Base-by-base conservation (phyloP, 2,888 invertebrate species). In the Troilus luridus region DNA sequence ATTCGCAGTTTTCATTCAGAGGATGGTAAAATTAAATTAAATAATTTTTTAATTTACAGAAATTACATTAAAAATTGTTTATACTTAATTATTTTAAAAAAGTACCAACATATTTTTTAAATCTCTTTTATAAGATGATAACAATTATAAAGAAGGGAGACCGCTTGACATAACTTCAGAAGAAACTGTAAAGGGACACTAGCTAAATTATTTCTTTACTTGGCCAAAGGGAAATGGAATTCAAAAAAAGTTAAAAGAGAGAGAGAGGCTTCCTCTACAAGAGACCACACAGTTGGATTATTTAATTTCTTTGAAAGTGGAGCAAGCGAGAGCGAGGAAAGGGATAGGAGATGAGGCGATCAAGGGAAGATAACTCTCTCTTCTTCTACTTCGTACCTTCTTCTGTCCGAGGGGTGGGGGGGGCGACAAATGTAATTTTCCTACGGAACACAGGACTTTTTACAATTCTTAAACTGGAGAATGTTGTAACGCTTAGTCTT, bases 251-350 rank as follows among this genome's bases (percentile, higher is more conserved):
- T 77, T 19, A 77, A 77, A 77, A 9, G 72, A 77, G 72, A 77
- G 72, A 77, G 72, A 77, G 72, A 77, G 27, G 41, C 72, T 77
- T 27, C 17, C 17, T 19, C 27, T 7, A 77, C 14, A 77, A 77
- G 72, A 77, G 72, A 77, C 0, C 17, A 77, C n/a, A 41, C 72
- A 77, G 72, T 14, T 19, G 72, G 72, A 77, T 77, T 77, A 77
- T 77, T 77, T 77, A 77, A 77, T 77, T 77, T 77, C 14, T 77
- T 77, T 41, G 27, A 77, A 77, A 77, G 17, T 77, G 72, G 72
- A 77, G 41, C 72, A 77, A 77, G 72, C 19, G 27, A 41, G 19
- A 17, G 72, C 17, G 0, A 17, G 8, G 41, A 21, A 17, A 19
- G 41, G 41, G 19, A 41, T 0, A 77, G 27, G 17, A 8, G 27